These are phyloP conservation scores for Cladorhizidae sp. DNA, from an alignment of 37 sponge, comb jelly and placozoan species.

Conservation along the genomic window DNA sequence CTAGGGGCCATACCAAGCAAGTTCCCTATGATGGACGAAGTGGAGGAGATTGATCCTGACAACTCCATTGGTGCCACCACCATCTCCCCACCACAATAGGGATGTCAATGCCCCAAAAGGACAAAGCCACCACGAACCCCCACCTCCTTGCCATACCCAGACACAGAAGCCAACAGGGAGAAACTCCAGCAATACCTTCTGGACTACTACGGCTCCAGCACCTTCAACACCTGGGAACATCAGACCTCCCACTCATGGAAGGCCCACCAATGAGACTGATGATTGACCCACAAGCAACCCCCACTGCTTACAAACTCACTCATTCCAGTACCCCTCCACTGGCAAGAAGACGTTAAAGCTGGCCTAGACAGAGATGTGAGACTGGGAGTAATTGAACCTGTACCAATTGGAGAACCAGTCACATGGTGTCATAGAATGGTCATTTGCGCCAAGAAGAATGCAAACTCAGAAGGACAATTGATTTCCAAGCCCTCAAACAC, in stretches of 20 bases:
- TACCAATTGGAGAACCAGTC: conserved; percentile 50
- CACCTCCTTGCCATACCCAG: conserved; percentile 39
- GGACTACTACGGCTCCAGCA: conserved; percentile 43
- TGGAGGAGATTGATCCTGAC: not conserved
- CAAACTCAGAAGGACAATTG: conserved; percentile 32
- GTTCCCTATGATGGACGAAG: conserved; percentile 20
- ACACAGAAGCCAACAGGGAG: conserved; percentile 47
- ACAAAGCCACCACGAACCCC: conserved; percentile 29
- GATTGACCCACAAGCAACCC: conserved; percentile 50
- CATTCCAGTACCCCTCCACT: conserved; percentile 50
- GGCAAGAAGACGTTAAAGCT: conserved; percentile 45
- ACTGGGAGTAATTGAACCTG: conserved; percentile 51
- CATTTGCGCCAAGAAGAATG: conserved; percentile 33
- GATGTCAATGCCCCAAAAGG: conserved; percentile 12
- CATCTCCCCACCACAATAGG: no score
- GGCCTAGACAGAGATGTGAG: conserved; percentile 48
- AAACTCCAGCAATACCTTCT: conserved; percentile 47
- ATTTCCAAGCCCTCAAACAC: conserved; percentile 43
- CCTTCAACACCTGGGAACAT: conserved; percentile 38
- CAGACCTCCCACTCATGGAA: conserved; percentile 51
- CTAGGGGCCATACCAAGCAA: conserved; percentile 33
- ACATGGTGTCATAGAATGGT: conserved; percentile 49
- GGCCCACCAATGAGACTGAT: conserved; percentile 55
- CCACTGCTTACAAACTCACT: conserved; percentile 45
- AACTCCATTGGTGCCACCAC: not conserved